phyloP scores from a whole-genome alignment of 2,888 invertebrate species.

The Pheosia gnoma region DNA sequence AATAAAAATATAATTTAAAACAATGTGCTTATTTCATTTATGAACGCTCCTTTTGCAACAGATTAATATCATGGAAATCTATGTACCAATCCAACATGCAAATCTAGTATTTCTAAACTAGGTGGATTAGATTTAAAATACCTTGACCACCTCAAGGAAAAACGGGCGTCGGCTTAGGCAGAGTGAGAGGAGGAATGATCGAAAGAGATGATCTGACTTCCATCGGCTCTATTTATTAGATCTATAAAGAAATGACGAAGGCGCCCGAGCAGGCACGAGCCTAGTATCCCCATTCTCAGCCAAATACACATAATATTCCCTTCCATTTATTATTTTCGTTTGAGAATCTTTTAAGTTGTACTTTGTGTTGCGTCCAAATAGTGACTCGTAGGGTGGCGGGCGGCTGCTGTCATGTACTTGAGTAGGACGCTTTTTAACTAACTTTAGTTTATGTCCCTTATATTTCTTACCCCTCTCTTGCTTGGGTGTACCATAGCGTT shows the following conservation, averaged over 20 bases:
- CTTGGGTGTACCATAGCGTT: constrained; percentile 51
- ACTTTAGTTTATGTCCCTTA: constrained; percentile 35
- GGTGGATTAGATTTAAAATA: no score
- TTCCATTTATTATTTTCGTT: constrained; percentile 87
- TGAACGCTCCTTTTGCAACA: background rate
- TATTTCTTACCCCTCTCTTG: constrained; percentile 18
- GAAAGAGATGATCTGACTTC: no score
- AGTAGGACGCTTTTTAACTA: constrained; percentile 27
- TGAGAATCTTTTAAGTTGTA: constrained; percentile 62
- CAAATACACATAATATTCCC: constrained; percentile 89
- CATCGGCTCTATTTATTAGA: constrained; percentile 29
- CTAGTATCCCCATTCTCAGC: constrained; percentile 85
- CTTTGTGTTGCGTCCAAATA: constrained; percentile 73
- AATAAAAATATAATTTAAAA: constrained; percentile 71
- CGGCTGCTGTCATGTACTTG: constrained; percentile 62
- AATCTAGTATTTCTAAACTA: no score
- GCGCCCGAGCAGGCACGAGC: constrained; percentile 89
- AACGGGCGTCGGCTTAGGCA: no score
- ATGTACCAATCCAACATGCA: no score
- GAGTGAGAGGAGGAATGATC: no score
- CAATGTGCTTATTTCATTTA: constrained; percentile 4
- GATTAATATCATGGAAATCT: background rate
- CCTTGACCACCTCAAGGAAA: no score
- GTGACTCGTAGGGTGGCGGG: constrained; percentile 87
- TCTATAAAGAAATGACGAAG: constrained; percentile 91